Percentiles rank a stretch among this genome's conserved stretches.
phyloP scores from a whole-genome alignment of 2,888 invertebrate genomes.

The Aspidapion aeneum region DNA sequence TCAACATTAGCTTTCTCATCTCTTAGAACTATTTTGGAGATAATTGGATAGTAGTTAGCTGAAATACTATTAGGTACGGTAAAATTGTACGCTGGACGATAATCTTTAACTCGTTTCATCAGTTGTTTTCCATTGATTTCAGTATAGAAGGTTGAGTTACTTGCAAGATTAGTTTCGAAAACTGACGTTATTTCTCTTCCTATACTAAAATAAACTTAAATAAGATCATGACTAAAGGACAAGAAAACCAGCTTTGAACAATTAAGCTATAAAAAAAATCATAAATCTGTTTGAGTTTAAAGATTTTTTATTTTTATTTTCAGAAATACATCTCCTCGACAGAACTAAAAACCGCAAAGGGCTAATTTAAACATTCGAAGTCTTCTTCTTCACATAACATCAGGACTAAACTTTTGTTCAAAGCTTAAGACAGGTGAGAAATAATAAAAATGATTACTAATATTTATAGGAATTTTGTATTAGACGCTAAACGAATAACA shows the following conservation, averaged over 20 bases:
- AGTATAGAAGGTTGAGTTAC: constrained; percentile 58
- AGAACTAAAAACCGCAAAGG: too few species aligned
- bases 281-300: not conserved
- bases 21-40: constrained; percentile 58
- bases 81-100: constrained; percentile 48
- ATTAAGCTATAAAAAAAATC: constrained; percentile 2
- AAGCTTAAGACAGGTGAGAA: too few species aligned
- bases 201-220: not conserved
- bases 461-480: too few species aligned
- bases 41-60: constrained; percentile 74
- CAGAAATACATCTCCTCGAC: too few species aligned
- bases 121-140: constrained; percentile 78
- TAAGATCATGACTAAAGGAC: too few species aligned
- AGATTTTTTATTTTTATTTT: too few species aligned
- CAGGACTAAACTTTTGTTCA: too few species aligned
- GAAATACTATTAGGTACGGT: constrained; percentile 57
- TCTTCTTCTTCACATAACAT: too few species aligned
- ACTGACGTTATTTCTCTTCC: constrained; percentile 25
- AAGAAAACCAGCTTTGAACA: too few species aligned
- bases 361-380: too few species aligned
- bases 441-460: too few species aligned
- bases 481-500: too few species aligned
- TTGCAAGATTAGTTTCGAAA: constrained; percentile 15
- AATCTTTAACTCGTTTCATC: constrained; percentile 56
- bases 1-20: constrained; percentile 49